These are phyloP conservation scores for Sebastiscus tertius DNA, from an alignment of 2,797 vertebrate genomes.

Conservation along the genomic window DNA sequence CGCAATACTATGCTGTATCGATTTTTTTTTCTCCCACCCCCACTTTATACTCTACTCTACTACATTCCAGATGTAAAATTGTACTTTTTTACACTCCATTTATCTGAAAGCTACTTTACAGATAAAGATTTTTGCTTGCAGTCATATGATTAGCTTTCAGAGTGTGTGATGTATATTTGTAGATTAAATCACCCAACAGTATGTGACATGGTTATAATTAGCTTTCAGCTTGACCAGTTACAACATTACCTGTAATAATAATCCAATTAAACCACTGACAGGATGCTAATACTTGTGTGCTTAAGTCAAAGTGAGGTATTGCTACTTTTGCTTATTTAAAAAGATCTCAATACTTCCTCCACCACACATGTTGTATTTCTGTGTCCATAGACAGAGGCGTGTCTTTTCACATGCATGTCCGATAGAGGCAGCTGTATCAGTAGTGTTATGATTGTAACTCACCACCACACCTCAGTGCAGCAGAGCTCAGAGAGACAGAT, in stretches of 20 bases:
- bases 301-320: background rate
- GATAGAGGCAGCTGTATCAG: background rate
- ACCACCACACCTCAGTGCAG: slow-evolving; percentile 71
- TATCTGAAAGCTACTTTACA: too few species aligned
- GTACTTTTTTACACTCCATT: too few species aligned
- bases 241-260: background rate
- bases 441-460: slow-evolving; percentile 56
- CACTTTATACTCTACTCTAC: too few species aligned
- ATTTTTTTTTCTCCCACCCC: fast-evolving
- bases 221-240: background rate
- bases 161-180: too few species aligned
- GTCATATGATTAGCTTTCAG: too few species aligned
- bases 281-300: background rate
- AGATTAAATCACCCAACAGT: background rate
- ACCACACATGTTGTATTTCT: background rate
- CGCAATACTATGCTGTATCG: too few species aligned
- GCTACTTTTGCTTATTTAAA: background rate
- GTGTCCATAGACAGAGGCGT: background rate
- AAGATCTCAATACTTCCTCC: background rate
- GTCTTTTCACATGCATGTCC: background rate
- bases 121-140: too few species aligned
- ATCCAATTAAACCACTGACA: background rate
- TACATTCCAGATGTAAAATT: too few species aligned
- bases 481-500: slow-evolving; percentile 58
- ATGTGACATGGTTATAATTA: background rate